Evolutionary conservation across 1,140 invertebrate genomes (phyloP).

Genomic region (Sesamia nonagrioides): DNA sequence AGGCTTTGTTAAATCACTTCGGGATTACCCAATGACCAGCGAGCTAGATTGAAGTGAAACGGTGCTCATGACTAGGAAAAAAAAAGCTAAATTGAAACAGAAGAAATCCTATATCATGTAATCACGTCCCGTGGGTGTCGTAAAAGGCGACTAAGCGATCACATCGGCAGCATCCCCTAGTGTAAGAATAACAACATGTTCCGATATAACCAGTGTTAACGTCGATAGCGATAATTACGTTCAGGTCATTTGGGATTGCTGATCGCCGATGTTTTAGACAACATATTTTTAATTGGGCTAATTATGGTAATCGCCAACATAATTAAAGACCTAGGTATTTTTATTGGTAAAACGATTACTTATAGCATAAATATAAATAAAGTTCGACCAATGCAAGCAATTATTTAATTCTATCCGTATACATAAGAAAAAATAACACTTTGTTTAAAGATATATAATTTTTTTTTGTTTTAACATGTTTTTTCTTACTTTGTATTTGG

Average conservation of each 20-base stretch:
- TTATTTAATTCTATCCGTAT: too few relatives aligned
- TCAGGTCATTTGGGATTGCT: background rate
- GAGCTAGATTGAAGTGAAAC: background rate
- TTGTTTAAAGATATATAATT: too few relatives aligned
- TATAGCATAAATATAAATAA: too few relatives aligned
- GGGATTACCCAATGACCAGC: background rate
- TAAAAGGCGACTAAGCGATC: conserved; percentile 25
- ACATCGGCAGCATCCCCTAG: conserved; percentile 14
- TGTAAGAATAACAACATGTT: conserved; percentile 6
- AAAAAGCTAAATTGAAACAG: background rate
- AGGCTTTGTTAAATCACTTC: background rate
- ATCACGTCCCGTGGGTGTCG: conserved; percentile 16
- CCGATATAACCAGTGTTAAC: conserved; percentile 8
- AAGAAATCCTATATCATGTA: conserved; percentile 6
- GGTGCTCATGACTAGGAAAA: background rate
- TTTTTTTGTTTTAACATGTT: too few relatives aligned
- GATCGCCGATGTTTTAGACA: background rate
- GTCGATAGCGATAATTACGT: conserved; percentile 6
- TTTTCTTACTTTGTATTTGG: too few relatives aligned
- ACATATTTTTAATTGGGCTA: background rate
- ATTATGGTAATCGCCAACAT: too few relatives aligned
- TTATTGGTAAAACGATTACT: too few relatives aligned
- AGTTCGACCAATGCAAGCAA: too few relatives aligned
- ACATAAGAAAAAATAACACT: too few relatives aligned
- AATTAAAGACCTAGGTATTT: too few relatives aligned